Conservation (phyloP, 2,113 vertebrate species). For the Malurus alboscapulatus region DNA sequence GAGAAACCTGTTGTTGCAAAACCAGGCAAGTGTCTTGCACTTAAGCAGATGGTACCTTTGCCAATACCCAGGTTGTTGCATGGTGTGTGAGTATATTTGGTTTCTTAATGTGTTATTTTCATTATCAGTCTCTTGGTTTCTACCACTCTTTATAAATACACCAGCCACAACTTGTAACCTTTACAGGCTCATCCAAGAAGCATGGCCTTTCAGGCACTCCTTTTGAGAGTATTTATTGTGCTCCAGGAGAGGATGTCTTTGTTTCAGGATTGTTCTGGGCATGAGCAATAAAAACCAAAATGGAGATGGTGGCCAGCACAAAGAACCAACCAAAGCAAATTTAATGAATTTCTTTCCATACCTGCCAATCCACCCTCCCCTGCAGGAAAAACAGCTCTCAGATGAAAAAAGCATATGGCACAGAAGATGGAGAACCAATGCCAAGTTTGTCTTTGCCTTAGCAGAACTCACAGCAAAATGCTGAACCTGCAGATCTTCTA, state of each 20-base stretch:
- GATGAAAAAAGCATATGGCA: slow-evolving; percentile 20
- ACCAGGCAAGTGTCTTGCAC: neutral
- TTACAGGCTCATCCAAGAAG: neutral
- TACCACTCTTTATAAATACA: neutral
- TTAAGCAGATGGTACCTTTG: neutral
- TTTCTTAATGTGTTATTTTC: neutral
- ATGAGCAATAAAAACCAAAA: slow-evolving; percentile 25
- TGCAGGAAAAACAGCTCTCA: slow-evolving; percentile 36
- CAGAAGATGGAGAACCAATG: neutral
- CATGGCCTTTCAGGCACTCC: neutral
- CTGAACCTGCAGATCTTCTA: slow-evolving; percentile 37
- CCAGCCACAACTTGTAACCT: neutral
- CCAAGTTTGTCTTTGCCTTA: slow-evolving; percentile 41
- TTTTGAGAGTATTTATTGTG: neutral
- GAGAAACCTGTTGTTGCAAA: slow-evolving; percentile 14
- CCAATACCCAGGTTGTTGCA: neutral
- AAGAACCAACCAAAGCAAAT: neutral
- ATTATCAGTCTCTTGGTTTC: slow-evolving; percentile 2
- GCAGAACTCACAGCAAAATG: neutral
- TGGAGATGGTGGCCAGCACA: neutral
- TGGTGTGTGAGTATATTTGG: neutral
- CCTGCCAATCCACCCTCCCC: slow-evolving; percentile 42
- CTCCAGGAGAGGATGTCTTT: neutral
- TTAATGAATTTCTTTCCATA: slow-evolving; percentile 42
- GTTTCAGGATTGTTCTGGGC: slow-evolving; percentile 4